Percentiles rank a stretch among this genome's conserved stretches.
phyloP scores from a whole-genome alignment of 2,888 invertebrate genomes.

The Lycophotia porphyrea region DNA sequence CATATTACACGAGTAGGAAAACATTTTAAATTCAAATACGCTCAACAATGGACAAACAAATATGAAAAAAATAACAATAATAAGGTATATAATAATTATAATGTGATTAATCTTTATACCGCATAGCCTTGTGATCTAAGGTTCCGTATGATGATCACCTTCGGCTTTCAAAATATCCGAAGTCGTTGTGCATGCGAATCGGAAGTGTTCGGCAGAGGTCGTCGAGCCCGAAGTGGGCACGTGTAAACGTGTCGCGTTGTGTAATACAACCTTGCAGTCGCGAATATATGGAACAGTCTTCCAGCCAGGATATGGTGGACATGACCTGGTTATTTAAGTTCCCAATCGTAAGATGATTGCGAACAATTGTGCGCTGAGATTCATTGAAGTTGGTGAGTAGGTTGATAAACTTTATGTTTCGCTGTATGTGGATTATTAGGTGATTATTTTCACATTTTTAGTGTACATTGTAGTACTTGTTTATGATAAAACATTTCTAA shows the following conservation, averaged over 20 bases:
- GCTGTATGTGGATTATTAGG: neutral
- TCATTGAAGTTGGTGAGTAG: conserved; percentile 4
- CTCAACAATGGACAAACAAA: conserved; percentile 32
- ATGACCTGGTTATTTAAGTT: conserved; percentile 64
- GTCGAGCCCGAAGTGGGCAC: conserved; percentile 78
- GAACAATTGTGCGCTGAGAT: conserved; percentile 27
- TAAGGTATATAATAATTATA: conserved; percentile 31
- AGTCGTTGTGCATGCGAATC: conserved; percentile 86
- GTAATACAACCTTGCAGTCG: conserved; percentile 87
- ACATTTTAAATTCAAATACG: conserved; percentile 33
- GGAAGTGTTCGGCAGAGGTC: conserved; percentile 88
- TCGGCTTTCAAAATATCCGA: conserved; percentile 83
- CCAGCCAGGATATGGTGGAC: conserved; percentile 69
- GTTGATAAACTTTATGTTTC: neutral
- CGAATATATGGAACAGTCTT: conserved; percentile 81
- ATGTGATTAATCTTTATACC: conserved; percentile 45
- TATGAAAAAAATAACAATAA: conserved; percentile 35
- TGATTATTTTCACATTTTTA: neutral
- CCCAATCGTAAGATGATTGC: conserved; percentile 53
- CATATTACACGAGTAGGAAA: conserved; percentile 21
- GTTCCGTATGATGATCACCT: conserved; percentile 83
- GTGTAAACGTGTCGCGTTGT: conserved; percentile 81
- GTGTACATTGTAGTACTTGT: neutral
- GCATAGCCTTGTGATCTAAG: conserved; percentile 54
- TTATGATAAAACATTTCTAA: neutral